Percentiles rank a stretch among this genome's conserved stretches.
Conservation (phyloP, 2,797 vertebrate species). For the Diceros bicornis region DNA sequence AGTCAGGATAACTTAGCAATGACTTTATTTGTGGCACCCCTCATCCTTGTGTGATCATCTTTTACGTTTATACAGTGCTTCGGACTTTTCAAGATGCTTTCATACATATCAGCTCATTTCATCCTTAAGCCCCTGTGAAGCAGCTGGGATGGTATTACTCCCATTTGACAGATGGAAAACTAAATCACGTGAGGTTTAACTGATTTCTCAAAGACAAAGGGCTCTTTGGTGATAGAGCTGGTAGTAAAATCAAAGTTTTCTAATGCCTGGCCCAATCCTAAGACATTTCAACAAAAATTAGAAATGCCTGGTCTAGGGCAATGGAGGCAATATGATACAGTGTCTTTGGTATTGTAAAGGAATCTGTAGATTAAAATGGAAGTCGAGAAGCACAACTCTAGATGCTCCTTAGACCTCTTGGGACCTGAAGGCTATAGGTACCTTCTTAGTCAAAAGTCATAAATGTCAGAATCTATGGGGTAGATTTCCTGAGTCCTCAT, state of each 20-base stretch:
- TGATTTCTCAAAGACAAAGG: background rate
- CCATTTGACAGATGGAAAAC: background rate
- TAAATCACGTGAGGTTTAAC: background rate
- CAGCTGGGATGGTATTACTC: background rate
- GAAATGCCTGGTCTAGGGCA: background rate
- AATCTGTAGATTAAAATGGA: background rate
- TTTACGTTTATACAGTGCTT: background rate
- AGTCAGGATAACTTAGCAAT: background rate
- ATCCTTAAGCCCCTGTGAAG: background rate
- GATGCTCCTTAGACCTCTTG: background rate
- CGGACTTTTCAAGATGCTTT: background rate
- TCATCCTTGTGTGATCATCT: background rate
- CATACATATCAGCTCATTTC: background rate
- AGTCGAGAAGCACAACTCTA: background rate
- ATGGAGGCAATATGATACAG: background rate
- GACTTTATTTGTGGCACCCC: background rate
- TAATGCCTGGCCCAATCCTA: background rate
- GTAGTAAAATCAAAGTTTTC: background rate
- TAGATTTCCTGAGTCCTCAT: background rate
- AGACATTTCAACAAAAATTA: slow-evolving; percentile 10
- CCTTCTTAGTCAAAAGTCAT: background rate
- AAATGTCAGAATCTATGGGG: background rate
- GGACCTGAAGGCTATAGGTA: background rate
- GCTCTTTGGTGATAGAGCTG: background rate
- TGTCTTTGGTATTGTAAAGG: background rate